phyloP scores from a whole-genome alignment of 2,113 vertebrate species.

The Zeus faber region DNA sequence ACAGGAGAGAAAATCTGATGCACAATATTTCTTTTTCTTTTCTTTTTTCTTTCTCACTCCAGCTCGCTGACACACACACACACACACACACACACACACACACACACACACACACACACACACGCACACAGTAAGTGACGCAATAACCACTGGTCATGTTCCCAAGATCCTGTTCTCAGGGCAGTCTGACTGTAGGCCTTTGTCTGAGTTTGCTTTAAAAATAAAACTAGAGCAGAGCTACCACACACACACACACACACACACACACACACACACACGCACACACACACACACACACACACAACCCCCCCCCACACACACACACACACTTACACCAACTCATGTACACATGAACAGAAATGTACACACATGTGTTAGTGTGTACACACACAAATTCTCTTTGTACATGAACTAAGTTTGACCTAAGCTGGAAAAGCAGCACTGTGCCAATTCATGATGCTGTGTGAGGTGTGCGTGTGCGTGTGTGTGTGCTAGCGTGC shows the following conservation, averaged over 20 bases:
- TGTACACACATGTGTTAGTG: conserved; percentile 15
- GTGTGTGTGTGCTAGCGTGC: background rate
- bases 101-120: conserved; percentile 36
- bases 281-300: conserved; percentile 25
- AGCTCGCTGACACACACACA: conserved; percentile 5
- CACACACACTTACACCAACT: conserved; percentile 6
- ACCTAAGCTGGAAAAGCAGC: conserved; percentile 66
- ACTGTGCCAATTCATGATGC: conserved; percentile 67
- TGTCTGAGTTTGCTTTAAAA: conserved; percentile 78
- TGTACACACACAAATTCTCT: conserved; percentile 30
- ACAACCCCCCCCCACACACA: too few species aligned
- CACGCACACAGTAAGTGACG: conserved; percentile 63
- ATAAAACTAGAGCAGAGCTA: conserved; percentile 75
- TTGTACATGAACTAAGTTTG: conserved; percentile 67
- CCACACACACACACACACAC: conserved; percentile 42
- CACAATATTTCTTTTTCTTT: conserved; percentile 12
- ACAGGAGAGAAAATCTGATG: conserved; percentile 40
- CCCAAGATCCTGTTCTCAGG: conserved; percentile 79
- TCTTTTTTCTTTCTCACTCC: background rate
- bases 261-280: conserved; percentile 41
- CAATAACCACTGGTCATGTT: conserved; percentile 77
- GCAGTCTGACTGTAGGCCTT: conserved; percentile 77
- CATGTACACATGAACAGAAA: conserved; percentile 9
- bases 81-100: background rate
- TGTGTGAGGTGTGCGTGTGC: conserved; percentile 56